Evolutionary conservation across 2,113 vertebrate genomes (phyloP).

Genomic region (Daphoenositta chrysoptera): DNA sequence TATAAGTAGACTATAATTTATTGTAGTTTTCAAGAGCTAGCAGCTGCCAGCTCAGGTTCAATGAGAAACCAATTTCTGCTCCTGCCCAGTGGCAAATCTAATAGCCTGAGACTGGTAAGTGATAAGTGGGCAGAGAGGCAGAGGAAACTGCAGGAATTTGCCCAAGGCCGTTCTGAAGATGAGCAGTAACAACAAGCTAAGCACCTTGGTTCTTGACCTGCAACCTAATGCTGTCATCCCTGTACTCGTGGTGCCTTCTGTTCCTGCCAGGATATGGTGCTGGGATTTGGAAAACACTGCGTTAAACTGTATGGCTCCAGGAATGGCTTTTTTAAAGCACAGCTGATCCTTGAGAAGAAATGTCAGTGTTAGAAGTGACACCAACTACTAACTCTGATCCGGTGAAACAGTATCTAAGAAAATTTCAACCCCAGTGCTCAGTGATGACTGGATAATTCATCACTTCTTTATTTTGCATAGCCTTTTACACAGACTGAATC

Average conservation of each 20-base stretch:
- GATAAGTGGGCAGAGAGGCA: neutral
- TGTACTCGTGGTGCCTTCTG: neutral
- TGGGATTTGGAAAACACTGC: neutral
- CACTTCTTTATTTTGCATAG: neutral
- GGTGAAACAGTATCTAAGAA: constrained; percentile 23
- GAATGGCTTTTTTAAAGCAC: neutral
- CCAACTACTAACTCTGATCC: neutral
- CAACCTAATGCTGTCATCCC: neutral
- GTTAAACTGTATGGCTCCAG: neutral
- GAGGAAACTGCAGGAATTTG: neutral
- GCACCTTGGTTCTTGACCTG: neutral
- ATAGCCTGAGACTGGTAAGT: neutral
- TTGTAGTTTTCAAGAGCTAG: neutral
- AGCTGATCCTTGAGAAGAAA: constrained; percentile 34
- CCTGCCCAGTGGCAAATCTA: neutral
- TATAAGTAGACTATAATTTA: neutral
- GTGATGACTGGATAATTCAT: neutral
- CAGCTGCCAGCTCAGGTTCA: neutral
- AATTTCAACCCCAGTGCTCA: neutral
- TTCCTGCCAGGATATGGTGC: neutral
- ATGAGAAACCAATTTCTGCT: neutral
- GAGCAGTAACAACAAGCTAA: neutral
- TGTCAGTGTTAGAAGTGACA: constrained; percentile 33
- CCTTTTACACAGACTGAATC: neutral
- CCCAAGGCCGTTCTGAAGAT: neutral